Percentiles rank a stretch among this genome's conserved stretches.
Evolutionary conservation across 2,113 vertebrate species (phyloP).

Genomic region (Chrysochloris asiatica): DNA sequence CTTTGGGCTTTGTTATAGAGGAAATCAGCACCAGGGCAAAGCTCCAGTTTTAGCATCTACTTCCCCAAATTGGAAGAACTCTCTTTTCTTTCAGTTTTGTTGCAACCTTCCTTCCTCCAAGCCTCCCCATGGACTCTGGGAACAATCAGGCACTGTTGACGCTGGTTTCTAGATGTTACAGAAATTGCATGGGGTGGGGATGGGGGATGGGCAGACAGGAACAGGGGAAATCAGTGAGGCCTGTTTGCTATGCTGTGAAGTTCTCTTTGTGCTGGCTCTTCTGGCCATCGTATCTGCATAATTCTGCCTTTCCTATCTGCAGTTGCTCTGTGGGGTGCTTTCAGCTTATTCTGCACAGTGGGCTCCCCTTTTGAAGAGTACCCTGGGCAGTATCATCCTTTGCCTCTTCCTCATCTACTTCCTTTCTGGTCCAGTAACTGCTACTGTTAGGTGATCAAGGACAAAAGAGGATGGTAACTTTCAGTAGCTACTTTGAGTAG

Average conservation of each 20-base stretch:
- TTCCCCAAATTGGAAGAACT: neutral
- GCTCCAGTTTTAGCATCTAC: neutral
- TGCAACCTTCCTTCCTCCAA: neutral
- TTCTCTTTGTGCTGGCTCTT: neutral
- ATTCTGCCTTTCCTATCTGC: slow-evolving; percentile 18
- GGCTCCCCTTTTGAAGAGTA: neutral
- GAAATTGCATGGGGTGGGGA: neutral
- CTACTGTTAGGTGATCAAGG: neutral
- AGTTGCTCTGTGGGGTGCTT: neutral
- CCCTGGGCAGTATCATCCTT: neutral
- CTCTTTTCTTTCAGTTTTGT: neutral
- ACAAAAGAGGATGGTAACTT: neutral
- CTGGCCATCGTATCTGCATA: neutral
- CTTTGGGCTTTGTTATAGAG: neutral
- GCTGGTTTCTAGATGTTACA: neutral
- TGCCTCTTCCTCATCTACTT: neutral
- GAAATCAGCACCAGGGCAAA: neutral
- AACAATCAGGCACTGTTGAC: slow-evolving; percentile 22
- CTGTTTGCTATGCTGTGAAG: neutral
- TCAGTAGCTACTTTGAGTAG: neutral
- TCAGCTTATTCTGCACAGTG: neutral
- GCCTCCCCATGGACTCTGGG: neutral
- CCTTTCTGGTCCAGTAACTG: neutral
- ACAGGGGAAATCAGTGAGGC: slow-evolving; percentile 8
- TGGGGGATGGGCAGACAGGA: slow-evolving; percentile 42